Conservation (phyloP, 2,797 vertebrate genomes). For the Okamejei kenojei region DNA sequence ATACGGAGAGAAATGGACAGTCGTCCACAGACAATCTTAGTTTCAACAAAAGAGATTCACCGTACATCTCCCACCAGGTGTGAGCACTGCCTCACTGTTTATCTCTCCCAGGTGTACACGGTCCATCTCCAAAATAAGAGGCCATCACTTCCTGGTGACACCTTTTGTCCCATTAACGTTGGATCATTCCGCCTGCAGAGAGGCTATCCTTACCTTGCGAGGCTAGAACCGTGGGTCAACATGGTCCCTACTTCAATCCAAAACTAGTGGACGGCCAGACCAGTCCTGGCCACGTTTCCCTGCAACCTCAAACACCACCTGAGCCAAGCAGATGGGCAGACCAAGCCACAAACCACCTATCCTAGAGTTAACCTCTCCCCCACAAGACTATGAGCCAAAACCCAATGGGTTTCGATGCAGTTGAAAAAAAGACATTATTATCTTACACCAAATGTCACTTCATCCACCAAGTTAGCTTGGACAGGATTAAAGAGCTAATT, state of each 20-base stretch:
- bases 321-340: no score
- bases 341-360: no score
- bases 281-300: neutral
- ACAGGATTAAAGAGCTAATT: neutral
- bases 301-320: neutral
- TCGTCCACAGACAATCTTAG: no score
- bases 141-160: no score
- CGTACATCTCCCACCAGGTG: no score
- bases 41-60: no score
- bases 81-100: no score
- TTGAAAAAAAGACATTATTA: neutral
- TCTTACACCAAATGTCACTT: neutral
- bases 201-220: neutral
- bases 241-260: neutral
- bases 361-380: no score
- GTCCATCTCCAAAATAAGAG: no score
- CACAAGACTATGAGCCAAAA: neutral
- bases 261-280: neutral
- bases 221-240: neutral
- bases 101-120: no score
- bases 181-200: neutral
- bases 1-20: no score
- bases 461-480: neutral
- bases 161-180: neutral
- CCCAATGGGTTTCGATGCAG: neutral